phyloP scores from a whole-genome alignment of 2,888 invertebrate genomes.

The Amphiduros pacificus region DNA sequence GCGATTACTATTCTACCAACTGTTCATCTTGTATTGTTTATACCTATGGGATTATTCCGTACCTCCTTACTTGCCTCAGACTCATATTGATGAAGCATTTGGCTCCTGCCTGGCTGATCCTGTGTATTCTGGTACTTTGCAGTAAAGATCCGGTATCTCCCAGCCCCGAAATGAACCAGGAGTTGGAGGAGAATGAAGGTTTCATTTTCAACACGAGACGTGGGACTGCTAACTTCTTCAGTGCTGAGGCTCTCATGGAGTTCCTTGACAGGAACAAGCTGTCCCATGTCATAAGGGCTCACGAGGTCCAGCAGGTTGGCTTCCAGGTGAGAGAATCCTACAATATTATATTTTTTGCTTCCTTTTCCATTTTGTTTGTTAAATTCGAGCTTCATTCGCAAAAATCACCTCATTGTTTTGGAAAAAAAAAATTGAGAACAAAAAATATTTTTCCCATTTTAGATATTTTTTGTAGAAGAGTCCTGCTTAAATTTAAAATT shows the following conservation, averaged over 20 bases:
- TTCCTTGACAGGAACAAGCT: constrained; percentile 71
- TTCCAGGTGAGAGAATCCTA: constrained; percentile 70
- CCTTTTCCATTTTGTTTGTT: background rate
- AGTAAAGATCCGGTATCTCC: constrained; percentile 46
- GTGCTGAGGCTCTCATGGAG: constrained; percentile 69
- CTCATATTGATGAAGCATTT: no score
- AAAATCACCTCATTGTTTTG: no score
- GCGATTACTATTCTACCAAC: no score
- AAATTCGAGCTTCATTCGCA: no score
- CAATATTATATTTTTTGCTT: background rate
- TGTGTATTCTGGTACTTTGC: constrained; percentile 26
- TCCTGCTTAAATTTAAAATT: background rate
- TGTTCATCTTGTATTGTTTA: no score
- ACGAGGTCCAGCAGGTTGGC: constrained; percentile 73
- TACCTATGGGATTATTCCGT: no score
- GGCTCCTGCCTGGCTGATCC: no score
- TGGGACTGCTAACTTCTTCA: constrained; percentile 76
- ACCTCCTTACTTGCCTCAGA: no score
- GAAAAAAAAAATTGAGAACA: no score
- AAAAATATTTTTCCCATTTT: background rate
- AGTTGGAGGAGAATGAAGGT: constrained; percentile 61
- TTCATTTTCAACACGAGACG: constrained; percentile 71
- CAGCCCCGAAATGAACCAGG: constrained; percentile 45
- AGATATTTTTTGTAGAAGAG: background rate
- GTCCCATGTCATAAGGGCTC: constrained; percentile 74